Percentiles rank a stretch among this genome's conserved stretches.
These are phyloP conservation scores for Aplysia californica DNA, from an alignment of 1,140 invertebrate genomes.

Conservation along the genomic window DNA sequence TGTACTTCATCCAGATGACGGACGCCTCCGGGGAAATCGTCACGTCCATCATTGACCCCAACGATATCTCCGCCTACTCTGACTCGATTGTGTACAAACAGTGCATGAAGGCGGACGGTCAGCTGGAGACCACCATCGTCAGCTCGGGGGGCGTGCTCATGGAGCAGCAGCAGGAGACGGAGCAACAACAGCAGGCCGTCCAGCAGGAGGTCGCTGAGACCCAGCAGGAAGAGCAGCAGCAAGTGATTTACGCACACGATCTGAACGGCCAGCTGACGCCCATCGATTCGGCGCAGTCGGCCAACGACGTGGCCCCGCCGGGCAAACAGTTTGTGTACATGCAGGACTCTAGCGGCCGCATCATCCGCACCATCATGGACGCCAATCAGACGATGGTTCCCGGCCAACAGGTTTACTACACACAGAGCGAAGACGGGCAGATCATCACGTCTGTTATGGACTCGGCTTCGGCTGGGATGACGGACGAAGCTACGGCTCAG, in stretches of 20 bases:
- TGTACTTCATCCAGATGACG: slow-evolving; percentile 28
- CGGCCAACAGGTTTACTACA: slow-evolving; percentile 28
- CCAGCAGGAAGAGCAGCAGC: slow-evolving; percentile 4
- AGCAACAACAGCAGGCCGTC: background rate
- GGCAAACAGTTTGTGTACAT: slow-evolving; percentile 31
- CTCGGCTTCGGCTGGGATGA: background rate
- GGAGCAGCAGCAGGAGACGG: background rate
- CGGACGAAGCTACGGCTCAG: background rate
- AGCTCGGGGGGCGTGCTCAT: background rate
- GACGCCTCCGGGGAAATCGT: slow-evolving; percentile 18
- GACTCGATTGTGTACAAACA: slow-evolving; percentile 27
- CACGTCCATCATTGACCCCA: slow-evolving; percentile 26
- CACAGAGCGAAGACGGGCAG: slow-evolving; percentile 24
- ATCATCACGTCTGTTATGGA: slow-evolving; percentile 31
- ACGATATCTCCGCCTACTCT: slow-evolving; percentile 21
- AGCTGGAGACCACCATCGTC: slow-evolving; percentile 27
- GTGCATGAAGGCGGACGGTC: slow-evolving; percentile 23
- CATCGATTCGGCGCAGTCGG: slow-evolving; percentile 23
- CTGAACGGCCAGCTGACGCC: slow-evolving; percentile 22
- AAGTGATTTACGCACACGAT: slow-evolving; percentile 27
- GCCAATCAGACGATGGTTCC: slow-evolving; percentile 29
- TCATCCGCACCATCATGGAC: slow-evolving; percentile 27
- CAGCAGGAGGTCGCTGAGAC: background rate
- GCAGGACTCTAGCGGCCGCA: slow-evolving; percentile 26
- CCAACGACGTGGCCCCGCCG: slow-evolving; percentile 25